phyloP scores from a whole-genome alignment of 2,888 invertebrate genomes.

The Seladonia tumulorum region DNA sequence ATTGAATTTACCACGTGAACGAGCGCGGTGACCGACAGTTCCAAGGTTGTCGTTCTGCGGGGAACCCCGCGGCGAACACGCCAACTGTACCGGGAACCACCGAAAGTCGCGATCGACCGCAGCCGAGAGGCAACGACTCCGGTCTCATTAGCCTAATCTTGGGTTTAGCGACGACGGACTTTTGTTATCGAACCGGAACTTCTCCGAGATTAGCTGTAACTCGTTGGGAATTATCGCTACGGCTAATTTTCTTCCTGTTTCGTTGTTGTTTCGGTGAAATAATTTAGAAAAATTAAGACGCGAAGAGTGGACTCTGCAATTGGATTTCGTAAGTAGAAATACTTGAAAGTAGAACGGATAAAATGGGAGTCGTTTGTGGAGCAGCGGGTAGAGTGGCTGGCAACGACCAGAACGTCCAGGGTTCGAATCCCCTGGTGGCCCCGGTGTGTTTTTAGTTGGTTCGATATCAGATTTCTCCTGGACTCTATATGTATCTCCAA shows the following conservation, averaged over 20 bases:
- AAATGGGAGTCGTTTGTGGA: neutral
- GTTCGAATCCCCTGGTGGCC: neutral
- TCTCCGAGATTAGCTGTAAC: neutral
- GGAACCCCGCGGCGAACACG: constrained; percentile 5
- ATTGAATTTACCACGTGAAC: constrained; percentile 57
- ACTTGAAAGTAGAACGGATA: neutral
- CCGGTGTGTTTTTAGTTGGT: neutral
- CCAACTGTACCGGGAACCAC: neutral
- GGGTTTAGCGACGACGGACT: neutral
- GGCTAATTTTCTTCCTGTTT: neutral
- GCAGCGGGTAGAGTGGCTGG: neutral
- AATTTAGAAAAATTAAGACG: neutral
- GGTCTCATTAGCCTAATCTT: constrained; percentile 7
- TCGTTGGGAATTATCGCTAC: neutral
- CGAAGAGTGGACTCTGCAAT: neutral
- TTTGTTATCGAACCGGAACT: neutral
- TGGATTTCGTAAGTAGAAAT: neutral
- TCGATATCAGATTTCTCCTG: neutral
- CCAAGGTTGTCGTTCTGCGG: constrained; percentile 36
- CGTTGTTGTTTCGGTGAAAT: neutral
- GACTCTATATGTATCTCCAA: neutral
- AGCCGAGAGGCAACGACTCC: neutral
- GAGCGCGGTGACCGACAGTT: constrained; percentile 30
- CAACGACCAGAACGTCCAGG: neutral
- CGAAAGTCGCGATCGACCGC: neutral